These are phyloP conservation scores for Pangasius mekongensis DNA, from an alignment of 2,797 vertebrate species.

Conservation along the genomic window DNA sequence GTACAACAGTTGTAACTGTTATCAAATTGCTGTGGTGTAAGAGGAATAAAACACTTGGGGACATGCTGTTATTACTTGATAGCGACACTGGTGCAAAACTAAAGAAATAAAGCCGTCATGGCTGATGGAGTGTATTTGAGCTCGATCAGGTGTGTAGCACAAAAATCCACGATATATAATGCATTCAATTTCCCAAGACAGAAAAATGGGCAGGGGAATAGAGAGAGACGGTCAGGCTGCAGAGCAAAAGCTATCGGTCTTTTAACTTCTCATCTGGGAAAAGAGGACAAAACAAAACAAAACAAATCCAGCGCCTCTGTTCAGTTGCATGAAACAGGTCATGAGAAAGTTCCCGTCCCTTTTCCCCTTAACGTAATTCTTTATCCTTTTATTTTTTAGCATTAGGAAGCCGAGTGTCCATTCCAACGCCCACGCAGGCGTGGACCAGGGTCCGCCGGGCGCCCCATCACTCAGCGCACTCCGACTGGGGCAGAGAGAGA, in stretches of 20 bases:
- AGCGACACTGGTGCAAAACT: not conserved
- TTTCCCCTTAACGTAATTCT: not conserved
- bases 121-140: not conserved
- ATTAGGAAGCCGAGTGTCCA: slow-evolving; percentile 45
- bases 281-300: not conserved
- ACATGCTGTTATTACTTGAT: too few species aligned
- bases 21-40: not conserved
- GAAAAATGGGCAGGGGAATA: not conserved
- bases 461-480: slow-evolving; percentile 50
- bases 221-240: not conserved
- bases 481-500: slow-evolving; percentile 32
- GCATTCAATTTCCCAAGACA: not conserved
- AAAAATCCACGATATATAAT: not conserved
- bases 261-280: slow-evolving; percentile 1
- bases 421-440: slow-evolving; percentile 54
- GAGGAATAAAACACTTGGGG: not conserved
- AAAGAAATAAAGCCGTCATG: not conserved
- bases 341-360: slow-evolving; percentile 48
- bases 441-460: slow-evolving; percentile 22
- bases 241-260: not conserved
- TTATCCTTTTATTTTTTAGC: slow-evolving; percentile 2
- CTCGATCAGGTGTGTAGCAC: slow-evolving; percentile 1
- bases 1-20: not conserved
- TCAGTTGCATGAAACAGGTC: slow-evolving; percentile 27
- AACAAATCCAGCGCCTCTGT: not conserved